Evolutionary conservation across 2,797 vertebrate genomes (phyloP).

Genomic region (Poeciliopsis infans): DNA sequence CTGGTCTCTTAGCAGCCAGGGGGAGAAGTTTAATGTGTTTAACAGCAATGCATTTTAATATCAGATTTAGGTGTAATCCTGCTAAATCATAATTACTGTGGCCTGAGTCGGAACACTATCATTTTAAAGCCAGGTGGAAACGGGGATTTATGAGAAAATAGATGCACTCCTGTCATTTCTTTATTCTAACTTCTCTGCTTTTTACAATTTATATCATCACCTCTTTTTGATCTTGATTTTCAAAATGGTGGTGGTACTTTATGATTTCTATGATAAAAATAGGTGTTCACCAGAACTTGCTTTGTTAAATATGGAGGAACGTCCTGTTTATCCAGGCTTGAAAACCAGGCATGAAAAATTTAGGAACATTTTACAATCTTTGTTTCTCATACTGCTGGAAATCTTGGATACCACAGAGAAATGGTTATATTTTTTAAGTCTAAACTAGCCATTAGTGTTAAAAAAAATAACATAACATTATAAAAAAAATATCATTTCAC

Average conservation of each 20-base stretch:
- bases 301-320: neutral
- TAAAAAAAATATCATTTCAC: neutral
- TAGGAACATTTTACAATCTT: neutral
- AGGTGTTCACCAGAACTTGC: neutral
- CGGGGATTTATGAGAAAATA: constrained; percentile 32
- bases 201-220: constrained; percentile 2
- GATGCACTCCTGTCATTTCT: constrained; percentile 3
- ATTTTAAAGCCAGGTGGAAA: constrained; percentile 46
- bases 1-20: constrained; percentile 9
- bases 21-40: constrained; percentile 41
- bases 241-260: neutral
- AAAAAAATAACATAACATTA: neutral
- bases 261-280: neutral
- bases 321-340: neutral
- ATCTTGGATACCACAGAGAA: neutral
- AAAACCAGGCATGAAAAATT: neutral
- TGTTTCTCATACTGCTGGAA: neutral
- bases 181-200: neutral
- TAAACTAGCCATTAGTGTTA: neutral
- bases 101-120: constrained; percentile 39
- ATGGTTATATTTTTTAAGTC: neutral
- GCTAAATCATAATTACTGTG: constrained; percentile 48
- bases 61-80: constrained; percentile 64
- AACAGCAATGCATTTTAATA: constrained; percentile 50
- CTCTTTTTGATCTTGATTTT: neutral